Evolutionary conservation across 2,113 vertebrate species (phyloP).

Genomic region (Regulus satrapa): DNA sequence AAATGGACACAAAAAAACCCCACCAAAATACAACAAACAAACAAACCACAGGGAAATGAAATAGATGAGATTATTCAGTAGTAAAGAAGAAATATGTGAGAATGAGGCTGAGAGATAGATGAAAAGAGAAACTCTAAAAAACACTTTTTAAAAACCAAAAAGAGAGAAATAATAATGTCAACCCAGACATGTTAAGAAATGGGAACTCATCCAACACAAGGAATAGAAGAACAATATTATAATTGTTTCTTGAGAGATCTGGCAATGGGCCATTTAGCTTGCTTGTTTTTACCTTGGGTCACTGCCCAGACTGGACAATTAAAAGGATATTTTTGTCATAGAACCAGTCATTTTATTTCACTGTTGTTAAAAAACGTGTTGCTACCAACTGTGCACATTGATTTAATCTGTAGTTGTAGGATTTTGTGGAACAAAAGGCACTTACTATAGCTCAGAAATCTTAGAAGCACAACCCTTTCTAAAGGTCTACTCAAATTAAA

Average conservation of each 20-base stretch:
- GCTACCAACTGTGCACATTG: not conserved
- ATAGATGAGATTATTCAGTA: not conserved
- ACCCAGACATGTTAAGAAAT: constrained; percentile 54
- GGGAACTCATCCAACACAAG: constrained; percentile 52
- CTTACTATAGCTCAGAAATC: not conserved
- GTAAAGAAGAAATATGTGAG: not conserved
- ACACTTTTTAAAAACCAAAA: constrained; percentile 34
- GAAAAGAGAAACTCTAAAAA: constrained; percentile 18
- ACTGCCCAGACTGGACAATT: constrained; percentile 70
- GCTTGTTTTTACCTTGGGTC: constrained; percentile 66
- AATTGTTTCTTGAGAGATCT: constrained; percentile 66
- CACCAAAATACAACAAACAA: not conserved
- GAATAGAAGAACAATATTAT: constrained; percentile 50
- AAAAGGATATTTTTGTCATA: constrained; percentile 64
- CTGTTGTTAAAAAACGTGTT: constrained; percentile 44
- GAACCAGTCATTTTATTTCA: constrained; percentile 48
- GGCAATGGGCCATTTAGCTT: constrained; percentile 62
- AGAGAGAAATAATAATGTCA: constrained; percentile 48
- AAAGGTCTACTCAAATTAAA: not conserved
- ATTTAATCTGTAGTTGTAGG: constrained; percentile 35
- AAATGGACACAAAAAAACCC: accelerated
- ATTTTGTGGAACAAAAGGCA: constrained; percentile 9
- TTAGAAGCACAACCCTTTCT: not conserved
- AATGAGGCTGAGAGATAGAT: not conserved
- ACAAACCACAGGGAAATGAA: not conserved